Base-by-base conservation (phyloP, 1,140 invertebrate species). In the Meloidogyne hapla region DNA sequence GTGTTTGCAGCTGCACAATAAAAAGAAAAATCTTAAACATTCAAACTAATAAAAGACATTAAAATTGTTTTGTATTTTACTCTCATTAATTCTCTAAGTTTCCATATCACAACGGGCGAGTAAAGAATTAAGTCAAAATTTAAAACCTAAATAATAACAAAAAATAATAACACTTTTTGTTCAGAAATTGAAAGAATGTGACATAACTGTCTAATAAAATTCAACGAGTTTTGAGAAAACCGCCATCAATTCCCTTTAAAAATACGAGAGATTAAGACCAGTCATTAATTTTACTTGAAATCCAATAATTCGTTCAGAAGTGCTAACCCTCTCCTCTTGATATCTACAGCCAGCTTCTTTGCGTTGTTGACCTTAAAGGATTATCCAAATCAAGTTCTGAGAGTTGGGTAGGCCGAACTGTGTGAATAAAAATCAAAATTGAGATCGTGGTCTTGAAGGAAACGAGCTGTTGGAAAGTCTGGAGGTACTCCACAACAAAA, bases 371-470 rank as follows among this genome's bases (percentile, higher is more conserved):
- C 2, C 86, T 81, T 4, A 77, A 69, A 18, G 85, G 81, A 69
- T 87, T 72, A 62, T 86, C 85, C n/a, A 86, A 64, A 65, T 86
- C 84, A n/a, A 86, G 81, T 63, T 86, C 85, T 56, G 77, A 72
- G 9, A 83, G 74, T 75, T 83, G 83, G n/a, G 74, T 83, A 15
- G 84, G 85, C 42, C 83, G 81, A 9, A 86, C 84, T n/a, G 77
- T 74, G 13, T 83, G 80, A 61, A 86, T 83, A 87, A 85, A 73
- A 86, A 86, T 75, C 66, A 79, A 87, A 86, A 33, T 76, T 48
- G 28, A 86, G 79, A n/a, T 80, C 75, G 23, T 81, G 68, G 21
- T 42, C 42, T 25, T 75, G 63, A 18, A 40, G 23, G 42, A 86
- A 86, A 13, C 67, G 42, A 15, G 61, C 15, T n/a, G 61, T 68